These are phyloP conservation scores for Channa argus DNA, from an alignment of 2,113 vertebrate genomes.

Conservation along the genomic window DNA sequence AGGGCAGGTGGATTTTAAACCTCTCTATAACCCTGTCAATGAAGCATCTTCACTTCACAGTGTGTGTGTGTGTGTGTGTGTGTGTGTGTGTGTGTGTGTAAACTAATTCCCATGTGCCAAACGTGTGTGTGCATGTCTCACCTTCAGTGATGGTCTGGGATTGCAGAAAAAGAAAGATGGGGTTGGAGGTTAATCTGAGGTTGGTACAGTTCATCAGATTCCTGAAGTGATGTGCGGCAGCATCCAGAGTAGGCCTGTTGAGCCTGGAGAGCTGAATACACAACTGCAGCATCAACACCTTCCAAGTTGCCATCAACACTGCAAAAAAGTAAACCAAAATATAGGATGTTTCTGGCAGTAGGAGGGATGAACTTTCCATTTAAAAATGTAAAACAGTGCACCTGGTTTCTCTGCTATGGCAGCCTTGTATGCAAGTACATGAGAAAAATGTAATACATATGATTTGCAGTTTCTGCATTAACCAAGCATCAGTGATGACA, in stretches of 20 bases:
- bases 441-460: constrained; percentile 15
- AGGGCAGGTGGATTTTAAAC: constrained; percentile 60
- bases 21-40: constrained; percentile 71
- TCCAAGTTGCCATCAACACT: not conserved
- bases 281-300: constrained; percentile 39
- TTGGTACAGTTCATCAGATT: constrained; percentile 76
- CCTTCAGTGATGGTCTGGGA: constrained; percentile 60
- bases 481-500: constrained; percentile 17
- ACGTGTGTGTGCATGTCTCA: constrained; percentile 55
- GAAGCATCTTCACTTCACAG: constrained; percentile 31
- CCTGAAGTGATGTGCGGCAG: constrained; percentile 65
- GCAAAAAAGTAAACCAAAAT: constrained; percentile 19
- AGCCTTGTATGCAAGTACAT: constrained; percentile 12
- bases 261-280: constrained; percentile 55
- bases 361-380: constrained; percentile 39
- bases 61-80: constrained; percentile 4
- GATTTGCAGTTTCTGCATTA: constrained; percentile 2
- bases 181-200: constrained; percentile 76
- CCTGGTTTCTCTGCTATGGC: constrained; percentile 20
- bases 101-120: constrained; percentile 44
- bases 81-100: not conserved
- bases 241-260: constrained; percentile 24
- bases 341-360: constrained; percentile 24
- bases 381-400: constrained; percentile 23
- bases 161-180: constrained; percentile 59